Evolutionary conservation across 2,797 vertebrate genomes (phyloP).

Genomic region (Lepilemur septentrionalis): DNA sequence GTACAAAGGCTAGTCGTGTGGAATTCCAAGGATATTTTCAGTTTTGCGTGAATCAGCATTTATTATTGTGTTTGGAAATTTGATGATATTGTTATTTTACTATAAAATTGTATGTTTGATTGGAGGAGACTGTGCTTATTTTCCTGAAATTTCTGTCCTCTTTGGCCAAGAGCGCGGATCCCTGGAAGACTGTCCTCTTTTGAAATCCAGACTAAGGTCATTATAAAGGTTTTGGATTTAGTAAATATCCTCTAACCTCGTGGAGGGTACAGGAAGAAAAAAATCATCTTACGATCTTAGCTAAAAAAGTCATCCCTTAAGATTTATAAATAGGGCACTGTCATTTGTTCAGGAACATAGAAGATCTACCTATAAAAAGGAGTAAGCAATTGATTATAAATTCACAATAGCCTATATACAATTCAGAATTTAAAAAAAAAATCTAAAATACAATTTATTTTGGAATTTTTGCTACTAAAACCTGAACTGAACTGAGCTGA

Average conservation of each 20-base stretch:
- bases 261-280: neutral
- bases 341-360: neutral
- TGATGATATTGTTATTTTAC: neutral
- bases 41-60: neutral
- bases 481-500: neutral
- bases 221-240: neutral
- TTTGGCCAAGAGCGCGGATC: neutral
- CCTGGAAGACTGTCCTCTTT: neutral
- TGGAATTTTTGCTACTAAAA: neutral
- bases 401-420: neutral
- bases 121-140: neutral
- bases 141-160: neutral
- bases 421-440: neutral
- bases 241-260: neutral
- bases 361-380: neutral
- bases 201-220: neutral
- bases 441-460: neutral
- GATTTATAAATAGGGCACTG: neutral
- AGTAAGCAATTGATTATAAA: neutral
- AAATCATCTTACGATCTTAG: neutral
- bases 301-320: neutral
- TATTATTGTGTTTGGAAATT: neutral
- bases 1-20: neutral
- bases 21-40: conserved; percentile 25
- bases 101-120: conserved; percentile 10